Evolutionary conservation across 2,888 invertebrate genomes (phyloP).

Genomic region (Lathronympha strigana): DNA sequence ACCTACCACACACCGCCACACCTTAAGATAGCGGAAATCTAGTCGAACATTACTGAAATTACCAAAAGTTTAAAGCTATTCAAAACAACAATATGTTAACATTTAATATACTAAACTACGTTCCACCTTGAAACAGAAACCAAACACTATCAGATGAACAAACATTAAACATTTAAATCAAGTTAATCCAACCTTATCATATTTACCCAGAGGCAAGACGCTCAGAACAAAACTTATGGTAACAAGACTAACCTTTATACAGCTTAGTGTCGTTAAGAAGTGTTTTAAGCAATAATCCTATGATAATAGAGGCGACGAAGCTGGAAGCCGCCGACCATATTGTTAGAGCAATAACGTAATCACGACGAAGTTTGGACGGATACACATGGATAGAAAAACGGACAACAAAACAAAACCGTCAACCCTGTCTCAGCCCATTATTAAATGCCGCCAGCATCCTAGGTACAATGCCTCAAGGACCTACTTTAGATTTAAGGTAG

Average conservation of each 20-base stretch:
- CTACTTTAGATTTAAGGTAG: no score
- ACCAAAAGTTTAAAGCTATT: no score
- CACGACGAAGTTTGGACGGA: conserved; percentile 45
- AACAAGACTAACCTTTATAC: conserved; percentile 29
- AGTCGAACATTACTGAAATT: no score
- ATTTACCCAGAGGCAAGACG: conserved; percentile 22
- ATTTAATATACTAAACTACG: no score
- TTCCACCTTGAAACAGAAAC: neutral
- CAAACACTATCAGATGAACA: neutral
- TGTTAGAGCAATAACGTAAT: conserved; percentile 51
- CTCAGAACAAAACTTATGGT: conserved; percentile 29
- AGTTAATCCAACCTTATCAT: conserved; percentile 16
- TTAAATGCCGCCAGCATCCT: no score
- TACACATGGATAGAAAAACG: conserved; percentile 41
- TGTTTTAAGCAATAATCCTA: conserved; percentile 48
- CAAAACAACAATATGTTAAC: neutral
- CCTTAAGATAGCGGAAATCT: no score
- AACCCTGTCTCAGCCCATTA: neutral
- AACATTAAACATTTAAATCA: conserved; percentile 4
- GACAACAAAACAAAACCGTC: neutral
- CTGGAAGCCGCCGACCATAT: conserved; percentile 52
- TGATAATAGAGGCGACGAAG: conserved; percentile 50
- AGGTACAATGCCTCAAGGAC: no score
- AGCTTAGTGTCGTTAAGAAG: conserved; percentile 36
- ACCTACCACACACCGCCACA: no score